Evolutionary conservation across 2,113 vertebrate species (phyloP), one percentile per base, ranked within the genome.

Genomic region (Notothenia rossii): DNA sequence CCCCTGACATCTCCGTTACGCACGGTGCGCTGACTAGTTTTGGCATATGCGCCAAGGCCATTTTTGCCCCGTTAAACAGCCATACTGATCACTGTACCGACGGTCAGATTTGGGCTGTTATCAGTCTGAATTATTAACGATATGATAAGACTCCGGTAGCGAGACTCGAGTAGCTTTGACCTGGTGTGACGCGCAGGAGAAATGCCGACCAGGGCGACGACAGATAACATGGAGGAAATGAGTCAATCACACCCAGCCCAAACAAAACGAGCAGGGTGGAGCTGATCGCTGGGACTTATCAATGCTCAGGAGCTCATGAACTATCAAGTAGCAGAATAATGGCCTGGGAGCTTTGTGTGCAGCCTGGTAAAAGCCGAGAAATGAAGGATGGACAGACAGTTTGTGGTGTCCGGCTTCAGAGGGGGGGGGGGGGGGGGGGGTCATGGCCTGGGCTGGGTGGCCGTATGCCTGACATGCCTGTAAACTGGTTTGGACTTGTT

Each of bases 51-150:
- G 51, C 72, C 4, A 17, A 12, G 45, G 48, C 69, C 43, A 51
- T 67, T 63, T 33, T 46, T 64, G 60, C 56, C 56, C 58, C 56
- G 63, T 72, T 40, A 51, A 54, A 36, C 77, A 54, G 18, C 6
- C 72, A 36, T n/a, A 33, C 5, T 7, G 59, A 50, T 59, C 61
- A 4, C 15, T 56, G 74, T 43, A 7, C 43, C 13, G 60, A 50
- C 20, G 70, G 60, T 84, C 77, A 62, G 67, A 74, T 79, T 75
- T 48, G 53, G 29, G n/a, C 68, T 76, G 60, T 36, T 49, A 68
- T 68, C 77, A 17, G 45, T 54, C 14, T 91, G 74, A 83, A 91
- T 95, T 81, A 93, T 92, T 85, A 10, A 93, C 72, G 10, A 59
- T 59, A 62, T 48, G 81, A 86, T 81, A 72, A 86, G 85, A 79